Evolutionary conservation across 1,140 invertebrate species (phyloP).

Genomic region (Cepaea nemoralis): DNA sequence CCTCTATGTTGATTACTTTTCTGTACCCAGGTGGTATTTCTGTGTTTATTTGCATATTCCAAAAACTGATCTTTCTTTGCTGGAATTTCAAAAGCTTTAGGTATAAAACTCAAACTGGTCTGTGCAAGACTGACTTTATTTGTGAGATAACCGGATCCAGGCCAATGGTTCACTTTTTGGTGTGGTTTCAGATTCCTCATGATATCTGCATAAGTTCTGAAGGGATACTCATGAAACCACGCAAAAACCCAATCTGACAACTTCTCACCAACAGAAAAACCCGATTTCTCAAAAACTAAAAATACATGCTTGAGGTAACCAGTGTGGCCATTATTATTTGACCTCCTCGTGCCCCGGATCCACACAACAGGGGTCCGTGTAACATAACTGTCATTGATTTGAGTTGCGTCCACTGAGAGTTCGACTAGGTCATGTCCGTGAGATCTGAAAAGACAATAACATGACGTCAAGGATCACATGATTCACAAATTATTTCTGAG

Average conservation of each 20-base stretch:
- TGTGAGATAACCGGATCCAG: conserved; percentile 93
- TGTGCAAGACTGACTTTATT: conserved; percentile 94
- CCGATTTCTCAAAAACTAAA: conserved; percentile 80
- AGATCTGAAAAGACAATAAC: background rate
- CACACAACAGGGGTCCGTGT: conserved; percentile 19
- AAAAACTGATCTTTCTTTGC: conserved; percentile 81
- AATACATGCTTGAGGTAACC: conserved; percentile 85
- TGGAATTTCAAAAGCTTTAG: conserved; percentile 89
- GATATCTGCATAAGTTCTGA: conserved; percentile 75
- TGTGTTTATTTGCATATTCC: conserved; percentile 79
- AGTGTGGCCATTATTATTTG: conserved; percentile 73
- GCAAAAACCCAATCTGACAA: conserved; percentile 84
- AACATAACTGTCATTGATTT: background rate
- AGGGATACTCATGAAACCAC: conserved; percentile 95
- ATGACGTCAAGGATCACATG: background rate
- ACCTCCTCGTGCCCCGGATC: conserved; percentile 19
- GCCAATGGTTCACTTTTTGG: conserved; percentile 94
- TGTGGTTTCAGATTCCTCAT: conserved; percentile 79
- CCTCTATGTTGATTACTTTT: conserved; percentile 94
- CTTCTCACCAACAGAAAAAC: conserved; percentile 77
- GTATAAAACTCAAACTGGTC: conserved; percentile 82
- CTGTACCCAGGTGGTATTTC: conserved; percentile 85
- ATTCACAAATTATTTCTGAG: no score
- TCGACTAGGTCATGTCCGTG: background rate
- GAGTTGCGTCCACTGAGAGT: background rate